Base-by-base conservation (phyloP, 2,113 vertebrate species). In the Poeciliopsis turrubarensis region DNA sequence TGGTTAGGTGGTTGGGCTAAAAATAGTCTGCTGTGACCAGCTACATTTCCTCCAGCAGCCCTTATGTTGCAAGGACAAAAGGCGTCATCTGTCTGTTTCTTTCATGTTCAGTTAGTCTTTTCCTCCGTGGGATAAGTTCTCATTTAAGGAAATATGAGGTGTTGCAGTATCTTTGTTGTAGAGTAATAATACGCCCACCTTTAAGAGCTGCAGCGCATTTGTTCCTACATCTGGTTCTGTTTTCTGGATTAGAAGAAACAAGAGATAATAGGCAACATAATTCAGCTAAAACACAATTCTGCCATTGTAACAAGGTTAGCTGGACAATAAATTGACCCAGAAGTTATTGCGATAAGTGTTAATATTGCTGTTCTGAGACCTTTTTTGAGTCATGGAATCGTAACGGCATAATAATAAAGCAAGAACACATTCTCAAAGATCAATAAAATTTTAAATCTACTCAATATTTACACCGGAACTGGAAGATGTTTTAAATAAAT, bases 1-100 rank as follows among this genome's bases (percentile, higher is more conserved):
- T 75, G 81, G 77, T 87, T 82, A 13, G 39, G 83, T 61, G 77
- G 62, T 77, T 41, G 26, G 72, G 47, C 69, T 29, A 44, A 65
- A 41, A 27, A 25, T 19, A 68, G 26, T 26, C 64, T n/a, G 0
- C 10, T 60, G 27, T 74, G 70, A 78, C n/a, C 9, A 77, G 31
- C 15, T 17, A 10, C 22, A 25, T 71, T 78, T 77, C 76, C 51
- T 68, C 15, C 3, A 7, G 15, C 5, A 12, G 1, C 26, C 39
- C 1, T 67, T 71, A 29, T 68, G 63, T 30, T 14, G 31, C 60
- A 66, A 7, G 64, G 25, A 19, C 60, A 30, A 60, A 14, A 22
- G 44, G n/a, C 30, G 54, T 60, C 60, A 68, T 60, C 9, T n/a
- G 15, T 66, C 34, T 57, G 60, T 39, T 69, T 47, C 65, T 70